Percentiles rank a stretch among this genome's conserved stretches.
Evolutionary conservation across 2,797 vertebrate species (phyloP).

Genomic region (Lerista edwardsae): DNA sequence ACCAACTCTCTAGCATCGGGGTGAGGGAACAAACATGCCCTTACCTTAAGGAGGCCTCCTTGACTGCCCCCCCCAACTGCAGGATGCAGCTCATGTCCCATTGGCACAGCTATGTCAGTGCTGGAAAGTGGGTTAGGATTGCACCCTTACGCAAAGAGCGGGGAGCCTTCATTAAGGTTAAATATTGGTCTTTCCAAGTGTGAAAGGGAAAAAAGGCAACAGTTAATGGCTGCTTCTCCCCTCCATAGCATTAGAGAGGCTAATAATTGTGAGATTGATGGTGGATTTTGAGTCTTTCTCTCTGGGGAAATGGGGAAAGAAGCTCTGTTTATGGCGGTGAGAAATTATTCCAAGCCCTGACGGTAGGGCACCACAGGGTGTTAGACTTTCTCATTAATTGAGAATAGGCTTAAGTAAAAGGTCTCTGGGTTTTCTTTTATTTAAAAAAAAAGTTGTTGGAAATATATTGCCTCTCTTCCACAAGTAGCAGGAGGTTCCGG

Average conservation of each 20-base stretch:
- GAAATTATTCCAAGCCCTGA: background rate
- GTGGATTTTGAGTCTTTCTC: background rate
- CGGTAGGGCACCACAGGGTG: background rate
- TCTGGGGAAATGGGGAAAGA: background rate
- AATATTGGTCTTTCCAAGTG: slow-evolving; percentile 5
- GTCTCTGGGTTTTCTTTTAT: too few relatives aligned
- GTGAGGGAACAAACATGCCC: too few relatives aligned
- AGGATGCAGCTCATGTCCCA: too few relatives aligned
- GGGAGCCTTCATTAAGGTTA: background rate
- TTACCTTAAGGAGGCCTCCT: too few relatives aligned
- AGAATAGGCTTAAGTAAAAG: background rate
- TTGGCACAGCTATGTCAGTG: too few relatives aligned
- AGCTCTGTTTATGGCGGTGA: background rate
- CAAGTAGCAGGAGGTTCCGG: background rate
- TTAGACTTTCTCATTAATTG: background rate
- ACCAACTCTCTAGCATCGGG: too few relatives aligned
- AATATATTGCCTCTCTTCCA: background rate
- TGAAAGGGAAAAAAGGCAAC: background rate
- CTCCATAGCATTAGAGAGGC: background rate
- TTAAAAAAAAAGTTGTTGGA: background rate
- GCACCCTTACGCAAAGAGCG: background rate
- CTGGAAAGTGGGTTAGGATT: too few relatives aligned
- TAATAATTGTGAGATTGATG: slow-evolving; percentile 6
- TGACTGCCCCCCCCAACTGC: too few relatives aligned
- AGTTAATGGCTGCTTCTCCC: background rate